Conservation (phyloP, 2,888 invertebrate species). For the Orchesella flavescens region DNA sequence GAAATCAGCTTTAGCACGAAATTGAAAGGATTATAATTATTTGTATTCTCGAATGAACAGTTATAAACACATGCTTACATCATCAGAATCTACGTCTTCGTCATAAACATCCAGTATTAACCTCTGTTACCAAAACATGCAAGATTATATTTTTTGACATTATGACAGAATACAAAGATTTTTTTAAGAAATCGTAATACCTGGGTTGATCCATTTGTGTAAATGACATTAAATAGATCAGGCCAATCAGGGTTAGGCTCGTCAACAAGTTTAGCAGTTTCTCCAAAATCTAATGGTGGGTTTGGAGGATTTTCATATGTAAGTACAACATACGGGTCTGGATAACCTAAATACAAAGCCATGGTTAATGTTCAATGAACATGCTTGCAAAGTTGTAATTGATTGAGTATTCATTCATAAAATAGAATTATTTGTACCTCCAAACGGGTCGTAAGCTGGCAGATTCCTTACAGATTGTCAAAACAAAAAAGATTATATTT, state of each 20-base stretch:
- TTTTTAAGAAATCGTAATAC: slow-evolving; percentile 42
- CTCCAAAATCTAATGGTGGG: slow-evolving; percentile 24
- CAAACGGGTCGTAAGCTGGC: slow-evolving; percentile 48
- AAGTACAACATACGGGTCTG: slow-evolving; percentile 44
- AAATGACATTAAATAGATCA: slow-evolving; percentile 45
- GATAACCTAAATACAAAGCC: slow-evolving; percentile 15
- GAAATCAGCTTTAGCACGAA: background rate
- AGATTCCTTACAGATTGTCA: slow-evolving; percentile 41
- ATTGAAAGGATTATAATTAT: background rate
- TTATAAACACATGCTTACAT: slow-evolving; percentile 12
- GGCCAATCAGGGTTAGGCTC: slow-evolving; percentile 51
- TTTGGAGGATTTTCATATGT: slow-evolving; percentile 51
- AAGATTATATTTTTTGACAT: background rate
- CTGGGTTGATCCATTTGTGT: slow-evolving; percentile 54
- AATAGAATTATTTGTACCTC: slow-evolving; percentile 22
- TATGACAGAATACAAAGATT: background rate
- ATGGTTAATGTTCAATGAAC: background rate
- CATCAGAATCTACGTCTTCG: slow-evolving; percentile 58
- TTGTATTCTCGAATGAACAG: background rate
- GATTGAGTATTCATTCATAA: background rate
- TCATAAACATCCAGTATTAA: slow-evolving; percentile 52
- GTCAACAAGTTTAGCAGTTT: slow-evolving; percentile 38
- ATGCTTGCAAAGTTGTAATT: background rate
- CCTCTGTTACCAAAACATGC: background rate
- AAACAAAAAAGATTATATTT: background rate